A percentile compares a stretch with the other conserved stretches of the same genome.
These are phyloP conservation scores for Parnassius smintheus DNA, from an alignment of 2,888 invertebrate genomes.

Conservation along the genomic window DNA sequence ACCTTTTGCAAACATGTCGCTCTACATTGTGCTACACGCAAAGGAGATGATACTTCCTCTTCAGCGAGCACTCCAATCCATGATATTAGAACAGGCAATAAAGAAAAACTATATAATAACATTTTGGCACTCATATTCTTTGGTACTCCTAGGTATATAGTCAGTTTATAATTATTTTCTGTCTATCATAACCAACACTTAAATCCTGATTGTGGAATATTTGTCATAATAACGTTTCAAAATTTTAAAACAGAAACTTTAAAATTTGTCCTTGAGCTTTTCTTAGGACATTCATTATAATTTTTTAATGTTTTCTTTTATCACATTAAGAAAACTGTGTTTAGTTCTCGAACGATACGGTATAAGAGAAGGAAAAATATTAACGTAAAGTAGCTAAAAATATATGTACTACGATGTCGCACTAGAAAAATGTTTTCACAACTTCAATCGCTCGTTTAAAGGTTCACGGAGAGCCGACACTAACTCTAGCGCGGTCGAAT, in stretches of 20 bases:
- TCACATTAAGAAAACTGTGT: constrained; percentile 1
- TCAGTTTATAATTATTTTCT: constrained; percentile 54
- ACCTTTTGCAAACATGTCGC: constrained; percentile 88
- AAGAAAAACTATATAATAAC: constrained; percentile 76
- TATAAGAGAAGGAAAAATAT: constrained; percentile 25
- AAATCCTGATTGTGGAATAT: constrained; percentile 46
- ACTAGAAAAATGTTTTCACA: constrained; percentile 67
- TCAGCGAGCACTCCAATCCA: constrained; percentile 80
- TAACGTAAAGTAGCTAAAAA: constrained; percentile 55
- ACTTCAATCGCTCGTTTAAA: constrained; percentile 64
- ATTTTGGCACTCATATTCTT: constrained; percentile 81
- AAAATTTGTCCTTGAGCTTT: constrained; percentile 20
- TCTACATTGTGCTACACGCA: constrained; percentile 86
- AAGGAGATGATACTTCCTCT: constrained; percentile 85
- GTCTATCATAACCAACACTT: constrained; percentile 73
- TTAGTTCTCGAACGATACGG: not conserved
- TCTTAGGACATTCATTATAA: constrained; percentile 26
- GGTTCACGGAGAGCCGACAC: constrained; percentile 52
- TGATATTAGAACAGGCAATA: constrained; percentile 67
- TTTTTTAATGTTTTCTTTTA: not conserved
- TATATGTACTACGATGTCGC: constrained; percentile 52
- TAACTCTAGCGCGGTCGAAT: constrained; percentile 72
- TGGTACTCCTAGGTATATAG: constrained; percentile 64
- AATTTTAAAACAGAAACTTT: constrained; percentile 39
- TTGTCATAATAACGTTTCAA: constrained; percentile 62